Evolutionary conservation across 2,797 vertebrate species (phyloP), one percentile per base, ranked within the genome.

Genomic region (Emys orbicularis): DNA sequence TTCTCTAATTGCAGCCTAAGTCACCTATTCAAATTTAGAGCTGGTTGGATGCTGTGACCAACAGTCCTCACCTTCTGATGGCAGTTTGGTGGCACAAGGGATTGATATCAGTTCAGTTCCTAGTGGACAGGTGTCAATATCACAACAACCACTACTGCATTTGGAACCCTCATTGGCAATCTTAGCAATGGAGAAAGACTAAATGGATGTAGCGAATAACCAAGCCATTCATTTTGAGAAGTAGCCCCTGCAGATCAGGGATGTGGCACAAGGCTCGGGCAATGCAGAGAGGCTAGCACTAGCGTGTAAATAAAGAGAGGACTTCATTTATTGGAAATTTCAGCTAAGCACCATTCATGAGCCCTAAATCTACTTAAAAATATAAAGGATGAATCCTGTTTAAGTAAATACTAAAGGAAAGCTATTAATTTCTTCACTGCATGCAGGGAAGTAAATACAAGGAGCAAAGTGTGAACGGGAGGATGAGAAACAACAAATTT

Each of bases 371-470:
- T 52, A 7, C 2, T 19, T 50, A 50, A 76, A 83, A 90, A 37
- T 80, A 31, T 34, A 57, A 90, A 68, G 57, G 1, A n/a, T 37
- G 72, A 85, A 50, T 5, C 50, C 9, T 3, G 10, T 11, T 18
- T 27, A 34, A 54, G 53, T 3, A 52, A 59, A 53, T 79, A 4
- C 2, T 41, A 23, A 57, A 87, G 37, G 52, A 72, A 90, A 52
- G 19, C 8, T 41, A 37, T 44, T 83, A 74, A 59, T 12, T 18
- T 37, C 54, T 79, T 79, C 52, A 44, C 23, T 85, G 27, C 15
- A 27, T 0, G 2, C 15, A 57, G 31, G 31, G 23, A 41, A 81
- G 68, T 53, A 53, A 19, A 61, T 21, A 11, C 52, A 2, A 0
- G 1, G 34, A 29, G 34, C 27, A 68, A 87, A 80, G 4, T 0